These are phyloP conservation scores for Tiliacea aurago DNA, from an alignment of 2,888 invertebrate species.

Conservation along the genomic window DNA sequence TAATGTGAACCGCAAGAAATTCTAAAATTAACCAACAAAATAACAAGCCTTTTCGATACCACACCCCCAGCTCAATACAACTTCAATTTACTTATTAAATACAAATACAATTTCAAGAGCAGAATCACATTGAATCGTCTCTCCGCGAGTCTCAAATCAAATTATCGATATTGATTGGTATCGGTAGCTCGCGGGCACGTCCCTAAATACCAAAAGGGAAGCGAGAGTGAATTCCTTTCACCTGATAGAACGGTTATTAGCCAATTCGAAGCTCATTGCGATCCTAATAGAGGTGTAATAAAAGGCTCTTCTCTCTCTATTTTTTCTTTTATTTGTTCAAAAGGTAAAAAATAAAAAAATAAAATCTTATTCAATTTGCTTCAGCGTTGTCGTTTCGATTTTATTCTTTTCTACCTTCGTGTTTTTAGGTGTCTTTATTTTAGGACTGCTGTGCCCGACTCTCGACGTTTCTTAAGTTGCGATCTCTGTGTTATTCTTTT, in stretches of 20 bases:
- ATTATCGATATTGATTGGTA: conserved; percentile 66
- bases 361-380: conserved; percentile 86
- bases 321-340: conserved; percentile 83
- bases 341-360: conserved; percentile 80
- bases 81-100: conserved; percentile 32
- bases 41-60: not conserved
- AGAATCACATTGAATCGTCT: conserved; percentile 29
- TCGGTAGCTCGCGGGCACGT: conserved; percentile 58
- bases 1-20: not conserved
- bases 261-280: conserved; percentile 89
- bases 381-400: conserved; percentile 61
- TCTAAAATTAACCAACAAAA: not conserved
- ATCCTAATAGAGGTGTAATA: conserved; percentile 90
- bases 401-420: conserved; percentile 61
- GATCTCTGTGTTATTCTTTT: not conserved
- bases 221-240: conserved; percentile 89
- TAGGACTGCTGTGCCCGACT: not conserved
- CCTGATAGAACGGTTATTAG: conserved; percentile 90
- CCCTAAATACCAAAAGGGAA: conserved; percentile 73
- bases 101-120: conserved; percentile 32
- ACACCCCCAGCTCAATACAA: not conserved
- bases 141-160: conserved; percentile 31
- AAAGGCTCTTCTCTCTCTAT: conserved; percentile 85
- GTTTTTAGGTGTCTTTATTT: conserved; percentile 44
- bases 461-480: not conserved